Base-by-base conservation (phyloP, 2,888 invertebrate species). In the Orthosia gothica region DNA sequence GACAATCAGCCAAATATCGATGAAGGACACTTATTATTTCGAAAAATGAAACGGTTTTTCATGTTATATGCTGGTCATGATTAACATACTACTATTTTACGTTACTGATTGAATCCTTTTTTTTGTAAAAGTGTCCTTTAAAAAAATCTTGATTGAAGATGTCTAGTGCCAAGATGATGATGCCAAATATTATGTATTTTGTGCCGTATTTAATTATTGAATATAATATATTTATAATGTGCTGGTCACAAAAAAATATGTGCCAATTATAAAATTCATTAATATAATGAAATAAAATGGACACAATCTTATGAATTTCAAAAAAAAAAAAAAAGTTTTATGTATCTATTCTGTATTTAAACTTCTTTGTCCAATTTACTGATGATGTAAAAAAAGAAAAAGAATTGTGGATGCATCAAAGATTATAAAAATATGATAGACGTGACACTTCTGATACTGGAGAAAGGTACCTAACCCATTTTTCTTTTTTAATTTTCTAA, bases 191-290 rank as follows among this genome's bases (percentile, higher is more conserved):
- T 40, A 40, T 40, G 40, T 40, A 73, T 65, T 66, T 71, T 84
- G 20, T 66, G 75, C 71, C 78, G 45, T 52, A 70, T n/a, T 47
- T 54, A 70, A 74, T 40, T 0, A 40, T 55, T 57, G 45, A 59
- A 64, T 67, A 66, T 47, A 57, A 63, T 76, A 12, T 70, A 78
- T 69, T 58, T 67, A 57, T 50, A 82, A 89, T 90, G 94, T 94
- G 94, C 94, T 92, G 93, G 93, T 93, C 93, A 94, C 93, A 84
- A 87, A 77, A 87, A 81, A 90, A 66, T 70, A 79, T 91, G 93
- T 93, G 93, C 93, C 93, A 95, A 95, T 91, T 89, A 76, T 69
- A 73, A 82, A 62, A 26, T 78, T 85, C 58, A 83, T 70, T 47
- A 82, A 79, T 79, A 74, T 47, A 82, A 79, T 79, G 74, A 75